phyloP scores from a whole-genome alignment of 2,797 vertebrate species.

The Crenichthys baileyi region DNA sequence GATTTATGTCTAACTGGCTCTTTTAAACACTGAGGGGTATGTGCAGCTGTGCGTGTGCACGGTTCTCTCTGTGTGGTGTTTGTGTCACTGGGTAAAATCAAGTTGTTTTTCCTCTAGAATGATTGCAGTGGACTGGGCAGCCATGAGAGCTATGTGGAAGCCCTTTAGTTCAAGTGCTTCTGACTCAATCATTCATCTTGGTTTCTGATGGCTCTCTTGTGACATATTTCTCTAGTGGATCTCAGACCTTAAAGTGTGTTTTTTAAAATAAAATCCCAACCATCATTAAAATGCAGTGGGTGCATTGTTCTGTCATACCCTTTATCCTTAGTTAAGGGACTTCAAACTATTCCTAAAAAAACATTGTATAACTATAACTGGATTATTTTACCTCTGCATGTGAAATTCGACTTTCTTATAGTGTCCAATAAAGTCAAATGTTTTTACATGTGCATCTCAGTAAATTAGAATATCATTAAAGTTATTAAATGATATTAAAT shows the following conservation, averaged over 20 bases:
- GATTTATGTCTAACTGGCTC: conserved; percentile 66
- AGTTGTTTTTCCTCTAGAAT: conserved; percentile 45
- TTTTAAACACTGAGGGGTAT: conserved; percentile 60
- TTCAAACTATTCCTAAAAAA: neutral
- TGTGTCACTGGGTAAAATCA: conserved; percentile 41
- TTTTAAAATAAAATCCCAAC: conserved; percentile 46
- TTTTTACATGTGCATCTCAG: too few species aligned
- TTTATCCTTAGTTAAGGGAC: neutral
- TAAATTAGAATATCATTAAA: too few species aligned
- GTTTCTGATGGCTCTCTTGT: conserved; percentile 57
- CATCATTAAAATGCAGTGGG: conserved; percentile 43
- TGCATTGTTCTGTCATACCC: conserved; percentile 25
- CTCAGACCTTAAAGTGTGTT: conserved; percentile 19
- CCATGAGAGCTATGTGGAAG: conserved; percentile 64
- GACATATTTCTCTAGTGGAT: conserved; percentile 47
- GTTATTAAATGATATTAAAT: too few species aligned
- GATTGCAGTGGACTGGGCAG: conserved; percentile 46
- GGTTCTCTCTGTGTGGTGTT: conserved; percentile 30
- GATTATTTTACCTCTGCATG: conserved; percentile 11
- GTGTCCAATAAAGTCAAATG: neutral
- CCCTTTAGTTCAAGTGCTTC: conserved; percentile 59
- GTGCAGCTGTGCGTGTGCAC: conserved; percentile 60
- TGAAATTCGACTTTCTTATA: conserved; percentile 24
- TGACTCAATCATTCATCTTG: conserved; percentile 39
- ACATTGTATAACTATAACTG: too few species aligned